Evolutionary conservation across 53 echinoderm and acorn worm species (phyloP).

Genomic region (Temnopleurus reevesii): DNA sequence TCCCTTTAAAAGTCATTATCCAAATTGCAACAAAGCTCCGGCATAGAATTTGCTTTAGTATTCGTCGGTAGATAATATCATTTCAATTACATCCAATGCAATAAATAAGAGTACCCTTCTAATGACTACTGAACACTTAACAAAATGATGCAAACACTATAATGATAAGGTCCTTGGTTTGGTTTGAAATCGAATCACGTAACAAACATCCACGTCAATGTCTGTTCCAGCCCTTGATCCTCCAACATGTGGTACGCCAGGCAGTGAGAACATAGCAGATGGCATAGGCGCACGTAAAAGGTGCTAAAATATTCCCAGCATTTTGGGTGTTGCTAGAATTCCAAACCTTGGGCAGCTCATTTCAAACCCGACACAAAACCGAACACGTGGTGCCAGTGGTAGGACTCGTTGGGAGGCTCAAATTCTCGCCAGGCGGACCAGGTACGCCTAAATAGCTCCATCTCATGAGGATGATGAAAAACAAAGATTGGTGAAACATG

Average conservation of each 20-base stretch:
- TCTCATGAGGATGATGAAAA: slow-evolving; percentile 9
- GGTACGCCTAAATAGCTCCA: not conserved
- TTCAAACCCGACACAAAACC: not conserved
- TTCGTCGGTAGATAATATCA: no score
- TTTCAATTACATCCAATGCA: not conserved
- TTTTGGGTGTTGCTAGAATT: slow-evolving; percentile 4
- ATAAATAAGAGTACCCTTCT: not conserved
- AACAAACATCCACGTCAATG: not conserved
- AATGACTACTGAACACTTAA: not conserved
- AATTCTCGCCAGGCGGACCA: not conserved
- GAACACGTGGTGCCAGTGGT: not conserved
- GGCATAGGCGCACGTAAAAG: not conserved
- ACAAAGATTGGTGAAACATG: slow-evolving; percentile 43
- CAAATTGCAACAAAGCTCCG: not conserved
- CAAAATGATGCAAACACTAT: not conserved
- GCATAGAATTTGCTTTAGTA: not conserved
- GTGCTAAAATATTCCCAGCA: slow-evolving; percentile 6
- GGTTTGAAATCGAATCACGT: not conserved
- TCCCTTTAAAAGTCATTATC: slow-evolving; percentile 21
- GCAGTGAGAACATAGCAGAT: slow-evolving; percentile 7
- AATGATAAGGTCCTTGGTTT: no score
- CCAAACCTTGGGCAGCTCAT: not conserved
- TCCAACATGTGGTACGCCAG: not conserved
- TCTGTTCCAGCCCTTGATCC: not conserved
- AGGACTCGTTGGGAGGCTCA: not conserved